Base-by-base conservation (phyloP, 2,113 vertebrate species). In the Albula glossodonta region DNA sequence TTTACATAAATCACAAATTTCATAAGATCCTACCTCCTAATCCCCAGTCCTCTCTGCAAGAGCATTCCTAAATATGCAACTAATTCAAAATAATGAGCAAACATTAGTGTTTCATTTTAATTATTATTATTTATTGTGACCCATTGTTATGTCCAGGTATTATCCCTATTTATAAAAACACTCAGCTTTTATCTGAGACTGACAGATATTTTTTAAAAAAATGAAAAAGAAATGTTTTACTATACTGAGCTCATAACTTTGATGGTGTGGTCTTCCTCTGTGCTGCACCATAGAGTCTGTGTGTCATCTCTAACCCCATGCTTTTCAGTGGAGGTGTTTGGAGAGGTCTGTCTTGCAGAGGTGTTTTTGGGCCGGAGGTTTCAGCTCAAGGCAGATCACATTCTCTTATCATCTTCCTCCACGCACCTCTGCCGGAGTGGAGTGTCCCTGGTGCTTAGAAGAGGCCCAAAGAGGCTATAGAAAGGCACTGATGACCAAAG, bases 361-460 rank as follows among this genome's bases (percentile, higher is more conserved):
- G 57, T 15, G 13, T 74, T 82, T 82, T 82, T 56, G 19, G 57
- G 10, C 25, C 49, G 50, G 15, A 19, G 10, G 77, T 49, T 56
- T 41, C 15, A 57, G 48, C 50, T 60, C 13, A n/a, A 83, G 56
- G 50, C 52, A 57, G 19, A n/a, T 2, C 77, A 11, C 15, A 7
- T 11, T 15, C 6, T 66, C 41, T 77, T 85, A 31, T 57, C 48
- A 70, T 79, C 51, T 57, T 82, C 51, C 82, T 63, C 31, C 41
- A 57, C 2, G 82, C 22, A 8, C 9, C n/a, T 49, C 7, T 63
- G 57, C 50, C 31, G 9, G 49, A 79, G 41, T 49, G 51, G 57
- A 83, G 82, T n/a, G 25, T 57, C 78, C 56, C 57, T 63, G 78
- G 22, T 79, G 84, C 31, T 25, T 60, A 66, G 70, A 74, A 41